A percentile compares a stretch with the other conserved stretches of the same genome.
Conservation (phyloP, 2,888 invertebrate genomes). For the Cloeon dipterum region DNA sequence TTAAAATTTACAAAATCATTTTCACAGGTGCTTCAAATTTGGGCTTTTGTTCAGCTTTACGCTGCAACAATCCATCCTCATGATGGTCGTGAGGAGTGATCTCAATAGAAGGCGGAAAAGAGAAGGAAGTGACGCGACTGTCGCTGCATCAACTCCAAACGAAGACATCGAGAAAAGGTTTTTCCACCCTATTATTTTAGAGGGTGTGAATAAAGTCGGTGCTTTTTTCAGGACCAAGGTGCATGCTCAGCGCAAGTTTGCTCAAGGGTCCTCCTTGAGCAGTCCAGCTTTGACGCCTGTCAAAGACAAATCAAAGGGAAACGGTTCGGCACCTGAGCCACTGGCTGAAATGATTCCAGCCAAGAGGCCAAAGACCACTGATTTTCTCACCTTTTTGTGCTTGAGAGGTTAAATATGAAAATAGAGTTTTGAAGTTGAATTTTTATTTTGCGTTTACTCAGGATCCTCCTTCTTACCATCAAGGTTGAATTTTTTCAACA, state of each 20-base stretch:
- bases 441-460: conserved; percentile 14
- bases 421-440: conserved; percentile 3
- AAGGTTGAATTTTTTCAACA: conserved; percentile 43
- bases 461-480: conserved; percentile 46
- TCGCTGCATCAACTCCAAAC: too few species aligned
- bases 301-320: conserved; percentile 23
- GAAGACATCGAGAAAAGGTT: too few species aligned
- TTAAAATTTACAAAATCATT: too few species aligned
- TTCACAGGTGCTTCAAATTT: too few species aligned
- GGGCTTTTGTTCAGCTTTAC: too few species aligned
- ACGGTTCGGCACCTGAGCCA: conserved; percentile 9
- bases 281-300: conserved; percentile 29
- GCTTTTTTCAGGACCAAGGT: conserved; percentile 40
- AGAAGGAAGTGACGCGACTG: too few species aligned
- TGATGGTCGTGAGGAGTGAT: too few species aligned
- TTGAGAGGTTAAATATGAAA: conserved; percentile 47
- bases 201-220: too few species aligned
- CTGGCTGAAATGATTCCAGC: conserved; percentile 20
- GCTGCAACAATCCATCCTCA: too few species aligned
- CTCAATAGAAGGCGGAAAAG: too few species aligned
- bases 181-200: too few species aligned
- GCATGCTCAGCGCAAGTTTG: conserved; percentile 72
- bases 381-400: conserved; percentile 65
- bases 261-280: conserved; percentile 44
- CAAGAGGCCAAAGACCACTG: conserved; percentile 59